A percentile compares a stretch with the other conserved stretches of the same genome.
Conservation (phyloP, 2,113 vertebrate species). For the Stigmatopora nigra region DNA sequence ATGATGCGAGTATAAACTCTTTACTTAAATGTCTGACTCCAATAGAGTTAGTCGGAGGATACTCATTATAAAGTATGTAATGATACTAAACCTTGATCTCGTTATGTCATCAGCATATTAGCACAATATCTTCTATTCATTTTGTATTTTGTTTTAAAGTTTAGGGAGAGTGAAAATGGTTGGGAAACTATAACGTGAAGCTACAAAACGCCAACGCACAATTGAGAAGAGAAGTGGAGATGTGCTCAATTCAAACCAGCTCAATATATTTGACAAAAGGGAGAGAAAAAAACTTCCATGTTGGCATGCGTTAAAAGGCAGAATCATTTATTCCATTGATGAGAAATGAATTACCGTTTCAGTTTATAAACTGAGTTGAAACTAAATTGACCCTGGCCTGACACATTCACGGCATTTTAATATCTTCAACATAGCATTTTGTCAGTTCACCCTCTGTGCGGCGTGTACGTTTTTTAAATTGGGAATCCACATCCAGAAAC, state of each 20-base stretch:
- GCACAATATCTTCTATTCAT: conserved; percentile 25
- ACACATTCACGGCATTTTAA: conserved; percentile 28
- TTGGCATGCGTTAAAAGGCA: conserved; percentile 14
- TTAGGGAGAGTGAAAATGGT: conserved; percentile 23
- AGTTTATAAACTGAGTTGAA: conserved; percentile 19
- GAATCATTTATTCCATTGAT: conserved; percentile 40
- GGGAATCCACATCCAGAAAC: not conserved
- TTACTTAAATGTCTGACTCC: conserved; percentile 22
- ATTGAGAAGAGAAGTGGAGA: conserved; percentile 28
- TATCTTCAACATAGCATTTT: conserved; percentile 32
- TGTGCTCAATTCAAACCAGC: conserved; percentile 29
- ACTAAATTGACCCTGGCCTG: conserved; percentile 23
- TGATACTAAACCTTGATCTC: conserved; percentile 37
- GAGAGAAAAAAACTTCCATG: conserved; percentile 7
- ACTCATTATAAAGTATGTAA: conserved; percentile 12
- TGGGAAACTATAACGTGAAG: conserved; percentile 27
- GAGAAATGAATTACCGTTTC: conserved; percentile 30
- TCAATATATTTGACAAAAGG: conserved; percentile 22
- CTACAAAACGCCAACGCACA: conserved; percentile 29
- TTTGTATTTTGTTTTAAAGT: conserved; percentile 16
- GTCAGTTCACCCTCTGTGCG: conserved; percentile 20
- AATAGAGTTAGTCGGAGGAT: conserved; percentile 2
- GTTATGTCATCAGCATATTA: conserved; percentile 35
- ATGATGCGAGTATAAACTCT: conserved; percentile 14
- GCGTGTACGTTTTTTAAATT: conserved; percentile 26